Evolutionary conservation across 2,888 invertebrate genomes (phyloP).

Genomic region (Apodemia hepburni): DNA sequence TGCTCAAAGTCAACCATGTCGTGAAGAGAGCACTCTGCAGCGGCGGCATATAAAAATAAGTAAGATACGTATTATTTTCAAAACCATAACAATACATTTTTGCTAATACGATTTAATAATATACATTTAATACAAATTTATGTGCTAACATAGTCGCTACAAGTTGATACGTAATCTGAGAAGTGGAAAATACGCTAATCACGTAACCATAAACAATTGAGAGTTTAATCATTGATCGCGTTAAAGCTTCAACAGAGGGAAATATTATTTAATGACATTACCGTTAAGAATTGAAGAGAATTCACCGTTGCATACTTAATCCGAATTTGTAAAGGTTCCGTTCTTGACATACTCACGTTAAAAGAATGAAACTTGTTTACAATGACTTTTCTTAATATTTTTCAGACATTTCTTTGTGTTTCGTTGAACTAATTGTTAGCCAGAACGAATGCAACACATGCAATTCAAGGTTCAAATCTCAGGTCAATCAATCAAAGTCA

Average conservation of each 20-base stretch:
- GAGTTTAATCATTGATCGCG: conserved; percentile 27
- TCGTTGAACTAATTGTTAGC: background rate
- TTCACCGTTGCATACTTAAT: conserved; percentile 28
- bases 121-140: no score
- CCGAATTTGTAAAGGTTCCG: conserved; percentile 17
- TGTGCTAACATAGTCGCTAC: background rate
- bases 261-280: conserved; percentile 26
- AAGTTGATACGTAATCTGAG: background rate
- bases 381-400: background rate
- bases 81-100: no score
- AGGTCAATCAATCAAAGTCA: no score
- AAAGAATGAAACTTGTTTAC: background rate
- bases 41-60: no score
- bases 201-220: conserved; percentile 24
- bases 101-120: no score
- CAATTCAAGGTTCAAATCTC: no score
- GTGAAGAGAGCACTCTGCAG: no score
- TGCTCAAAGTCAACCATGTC: no score
- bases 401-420: background rate
- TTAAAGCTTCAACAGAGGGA: conserved; percentile 18
- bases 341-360: background rate
- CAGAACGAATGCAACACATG: no score
- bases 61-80: no score
- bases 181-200: conserved; percentile 26
- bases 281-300: conserved; percentile 33